phyloP scores from a whole-genome alignment of 2,797 vertebrate species.

The Delichon dasypus region DNA sequence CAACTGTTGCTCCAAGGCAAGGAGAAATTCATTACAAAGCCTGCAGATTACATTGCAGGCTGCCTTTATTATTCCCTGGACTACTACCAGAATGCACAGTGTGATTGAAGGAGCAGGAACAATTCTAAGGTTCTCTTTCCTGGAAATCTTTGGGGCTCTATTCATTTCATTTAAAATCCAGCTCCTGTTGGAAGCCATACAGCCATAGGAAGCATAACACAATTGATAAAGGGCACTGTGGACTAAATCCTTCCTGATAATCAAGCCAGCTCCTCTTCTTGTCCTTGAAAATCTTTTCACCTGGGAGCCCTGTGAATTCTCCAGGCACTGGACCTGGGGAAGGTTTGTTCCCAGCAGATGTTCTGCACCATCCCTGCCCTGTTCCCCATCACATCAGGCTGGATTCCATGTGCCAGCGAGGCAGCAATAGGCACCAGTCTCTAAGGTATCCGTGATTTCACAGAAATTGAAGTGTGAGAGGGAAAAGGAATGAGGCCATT shows the following conservation, averaged over 20 bases:
- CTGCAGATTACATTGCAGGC: conserved; percentile 2
- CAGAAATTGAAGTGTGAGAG: conserved; percentile 21
- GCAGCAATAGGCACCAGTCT: neutral
- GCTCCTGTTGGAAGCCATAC: neutral
- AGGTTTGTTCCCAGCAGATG: neutral
- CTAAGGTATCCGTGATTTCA: neutral
- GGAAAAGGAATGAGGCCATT: conserved; percentile 1
- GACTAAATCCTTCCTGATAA: neutral
- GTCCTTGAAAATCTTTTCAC: neutral
- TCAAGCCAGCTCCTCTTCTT: neutral
- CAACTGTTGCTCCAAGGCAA: neutral
- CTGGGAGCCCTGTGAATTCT: neutral
- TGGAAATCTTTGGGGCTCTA: neutral
- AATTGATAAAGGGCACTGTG: neutral
- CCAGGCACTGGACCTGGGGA: neutral
- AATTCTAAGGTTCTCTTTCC: neutral
- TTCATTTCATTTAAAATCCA: neutral
- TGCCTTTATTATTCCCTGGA: conserved; percentile 27
- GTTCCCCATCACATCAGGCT: neutral
- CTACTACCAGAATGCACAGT: neutral
- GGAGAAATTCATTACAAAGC: neutral
- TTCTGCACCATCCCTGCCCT: neutral
- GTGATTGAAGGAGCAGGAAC: neutral
- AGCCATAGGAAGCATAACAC: neutral
- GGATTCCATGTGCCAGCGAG: neutral